Percentiles rank a stretch among this genome's conserved stretches.
Conservation (phyloP, 2,888 invertebrate genomes). For the Hofmannophila pseudospretella region DNA sequence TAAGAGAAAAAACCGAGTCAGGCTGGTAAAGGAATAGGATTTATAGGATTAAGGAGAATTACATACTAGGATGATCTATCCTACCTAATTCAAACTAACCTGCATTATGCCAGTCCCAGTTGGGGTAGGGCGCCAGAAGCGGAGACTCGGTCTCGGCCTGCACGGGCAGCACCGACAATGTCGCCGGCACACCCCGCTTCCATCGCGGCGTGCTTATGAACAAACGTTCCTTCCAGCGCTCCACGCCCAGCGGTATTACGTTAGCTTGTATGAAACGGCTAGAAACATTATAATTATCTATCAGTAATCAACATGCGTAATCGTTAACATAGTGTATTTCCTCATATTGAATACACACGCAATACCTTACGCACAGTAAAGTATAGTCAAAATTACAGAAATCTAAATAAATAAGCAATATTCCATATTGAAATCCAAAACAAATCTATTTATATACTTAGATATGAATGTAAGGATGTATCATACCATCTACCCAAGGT, state of each 20-base stretch:
- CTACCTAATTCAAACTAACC: too few relatives aligned
- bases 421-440: too few relatives aligned
- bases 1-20: not conserved
- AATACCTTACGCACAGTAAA: too few relatives aligned
- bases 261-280: conserved; percentile 82
- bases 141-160: conserved; percentile 76
- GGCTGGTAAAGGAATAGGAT: too few relatives aligned
- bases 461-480: too few relatives aligned
- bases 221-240: conserved; percentile 81
- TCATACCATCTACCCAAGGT: too few relatives aligned
- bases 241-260: conserved; percentile 86
- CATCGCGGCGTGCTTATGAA: conserved; percentile 88
- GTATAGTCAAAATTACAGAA: too few relatives aligned
- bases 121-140: conserved; percentile 83
- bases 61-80: too few relatives aligned
- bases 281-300: conserved; percentile 13
- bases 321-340: not conserved
- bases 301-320: too few relatives aligned
- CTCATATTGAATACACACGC: not conserved
- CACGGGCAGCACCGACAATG: conserved; percentile 81
- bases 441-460: too few relatives aligned
- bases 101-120: conserved; percentile 83
- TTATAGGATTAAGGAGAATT: too few relatives aligned
- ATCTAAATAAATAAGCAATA: too few relatives aligned
- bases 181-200: conserved; percentile 86